Percentiles rank a stretch among this genome's conserved stretches.
Evolutionary conservation across 2,797 vertebrate species (phyloP).

Genomic region (Leontocebus nigricollis): DNA sequence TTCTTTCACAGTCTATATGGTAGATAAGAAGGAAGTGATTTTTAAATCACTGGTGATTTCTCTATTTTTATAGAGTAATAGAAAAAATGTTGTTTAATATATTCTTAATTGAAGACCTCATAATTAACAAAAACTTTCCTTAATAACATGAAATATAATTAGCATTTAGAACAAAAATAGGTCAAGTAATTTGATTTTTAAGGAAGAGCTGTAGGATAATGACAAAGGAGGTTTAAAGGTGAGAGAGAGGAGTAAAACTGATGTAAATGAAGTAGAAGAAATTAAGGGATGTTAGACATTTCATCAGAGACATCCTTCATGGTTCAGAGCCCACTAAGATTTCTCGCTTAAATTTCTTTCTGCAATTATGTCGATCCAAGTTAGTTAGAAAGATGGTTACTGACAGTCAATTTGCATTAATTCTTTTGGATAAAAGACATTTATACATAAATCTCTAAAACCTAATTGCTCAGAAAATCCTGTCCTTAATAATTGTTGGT

Average conservation of each 20-base stretch:
- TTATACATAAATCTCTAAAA: neutral
- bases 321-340: neutral
- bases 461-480: neutral
- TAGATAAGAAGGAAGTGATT: neutral
- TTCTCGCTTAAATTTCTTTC: neutral
- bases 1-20: neutral
- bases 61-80: slow-evolving; percentile 1
- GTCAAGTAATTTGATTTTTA: slow-evolving; percentile 9
- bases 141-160: neutral
- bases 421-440: neutral
- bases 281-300: neutral
- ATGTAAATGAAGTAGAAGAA: neutral
- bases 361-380: neutral
- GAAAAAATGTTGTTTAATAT: neutral
- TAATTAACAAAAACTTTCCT: neutral
- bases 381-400: neutral
- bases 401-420: neutral
- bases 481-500: neutral
- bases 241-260: neutral
- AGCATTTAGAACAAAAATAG: neutral
- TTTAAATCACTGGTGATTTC: neutral
- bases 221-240: neutral
- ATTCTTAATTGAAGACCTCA: neutral
- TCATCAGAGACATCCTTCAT: neutral
- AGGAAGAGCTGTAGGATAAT: neutral